phyloP scores from a whole-genome alignment of 1,140 invertebrate genomes.

The Lepidurus packardi region DNA sequence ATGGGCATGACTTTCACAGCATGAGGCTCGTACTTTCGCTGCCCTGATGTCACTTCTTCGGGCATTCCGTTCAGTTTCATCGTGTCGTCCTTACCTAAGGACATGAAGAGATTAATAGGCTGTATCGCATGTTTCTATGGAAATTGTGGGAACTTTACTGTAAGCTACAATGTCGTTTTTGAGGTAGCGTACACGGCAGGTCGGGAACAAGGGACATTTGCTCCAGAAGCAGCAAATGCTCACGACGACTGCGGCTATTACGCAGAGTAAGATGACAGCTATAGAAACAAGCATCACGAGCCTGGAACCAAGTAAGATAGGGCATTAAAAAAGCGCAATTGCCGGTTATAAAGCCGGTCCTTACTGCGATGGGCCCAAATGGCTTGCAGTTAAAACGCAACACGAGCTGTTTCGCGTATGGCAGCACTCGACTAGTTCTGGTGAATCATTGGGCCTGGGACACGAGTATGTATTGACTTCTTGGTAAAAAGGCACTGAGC shows the following conservation, averaged over 20 bases:
- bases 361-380: not conserved
- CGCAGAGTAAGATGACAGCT: slow-evolving; percentile 38
- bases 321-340: not conserved
- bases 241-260: slow-evolving; percentile 37
- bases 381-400: not conserved
- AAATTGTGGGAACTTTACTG: slow-evolving; percentile 34
- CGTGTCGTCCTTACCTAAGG: slow-evolving; percentile 31
- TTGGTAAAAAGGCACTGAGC: not conserved
- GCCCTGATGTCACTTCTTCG: slow-evolving; percentile 18
- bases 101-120: not conserved
- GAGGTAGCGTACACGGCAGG: slow-evolving; percentile 39
- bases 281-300: slow-evolving; percentile 39
- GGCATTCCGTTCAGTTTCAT: slow-evolving; percentile 31
- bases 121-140: not conserved
- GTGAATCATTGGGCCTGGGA: not conserved
- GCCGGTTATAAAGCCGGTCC: not conserved
- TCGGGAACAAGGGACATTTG: slow-evolving; percentile 40
- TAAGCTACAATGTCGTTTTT: slow-evolving; percentile 40
- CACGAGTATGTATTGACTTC: slow-evolving; percentile 9
- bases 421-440: slow-evolving; percentile 6
- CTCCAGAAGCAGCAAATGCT: slow-evolving; percentile 43
- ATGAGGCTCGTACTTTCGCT: slow-evolving; percentile 31
- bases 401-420: not conserved
- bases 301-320: slow-evolving; percentile 35
- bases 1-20: slow-evolving; percentile 29